Conservation (phyloP, 2,888 invertebrate genomes). For the Perizoma affinitatum region DNA sequence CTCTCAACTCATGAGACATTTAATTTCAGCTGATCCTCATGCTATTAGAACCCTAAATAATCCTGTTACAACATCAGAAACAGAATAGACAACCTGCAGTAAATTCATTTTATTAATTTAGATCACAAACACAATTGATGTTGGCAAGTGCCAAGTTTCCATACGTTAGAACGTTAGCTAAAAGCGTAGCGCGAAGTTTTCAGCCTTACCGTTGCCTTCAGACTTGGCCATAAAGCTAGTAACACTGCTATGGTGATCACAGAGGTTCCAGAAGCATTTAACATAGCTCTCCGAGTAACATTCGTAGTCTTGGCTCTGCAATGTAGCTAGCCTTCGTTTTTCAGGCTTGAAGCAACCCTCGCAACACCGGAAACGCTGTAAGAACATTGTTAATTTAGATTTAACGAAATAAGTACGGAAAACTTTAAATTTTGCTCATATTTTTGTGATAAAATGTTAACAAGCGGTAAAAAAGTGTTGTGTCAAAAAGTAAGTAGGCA, state of each 20-base stretch:
- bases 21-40: too few species aligned
- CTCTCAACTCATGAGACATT: too few species aligned
- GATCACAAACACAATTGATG: too few species aligned
- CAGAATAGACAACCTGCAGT: too few species aligned
- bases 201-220: conserved; percentile 28
- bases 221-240: conserved; percentile 37
- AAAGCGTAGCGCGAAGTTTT: not conserved
- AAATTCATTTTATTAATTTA: too few species aligned
- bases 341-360: conserved; percentile 57
- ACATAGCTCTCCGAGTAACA: conserved; percentile 70
- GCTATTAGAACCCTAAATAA: too few species aligned
- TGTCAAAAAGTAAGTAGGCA: too few species aligned
- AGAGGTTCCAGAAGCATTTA: conserved; percentile 73
- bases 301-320: conserved; percentile 60
- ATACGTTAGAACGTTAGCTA: too few species aligned
- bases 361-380: conserved; percentile 49
- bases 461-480: too few species aligned
- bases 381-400: conserved; percentile 42
- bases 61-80: too few species aligned
- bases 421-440: conserved; percentile 22
- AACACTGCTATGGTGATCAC: conserved; percentile 61
- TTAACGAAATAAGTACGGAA: not conserved
- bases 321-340: conserved; percentile 55
- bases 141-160: too few species aligned
- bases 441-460: conserved; percentile 1